phyloP scores from a whole-genome alignment of 2,888 invertebrate genomes.

The Sinopyrophorus schimmeli region DNA sequence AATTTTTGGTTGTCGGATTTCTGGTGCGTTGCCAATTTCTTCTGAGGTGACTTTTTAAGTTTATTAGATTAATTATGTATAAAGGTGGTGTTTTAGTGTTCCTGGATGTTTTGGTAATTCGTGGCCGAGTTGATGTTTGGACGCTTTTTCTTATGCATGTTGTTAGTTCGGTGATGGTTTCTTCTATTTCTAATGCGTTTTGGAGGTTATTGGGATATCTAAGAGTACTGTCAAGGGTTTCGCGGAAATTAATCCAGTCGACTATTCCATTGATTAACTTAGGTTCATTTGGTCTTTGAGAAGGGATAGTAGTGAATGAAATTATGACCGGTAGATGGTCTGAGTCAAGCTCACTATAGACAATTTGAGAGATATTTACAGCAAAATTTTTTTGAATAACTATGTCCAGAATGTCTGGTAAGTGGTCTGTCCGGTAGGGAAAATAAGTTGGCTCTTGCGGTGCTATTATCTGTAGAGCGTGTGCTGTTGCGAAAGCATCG shows the following conservation, averaged over 20 bases:
- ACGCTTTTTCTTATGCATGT: background rate
- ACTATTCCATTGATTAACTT: slow-evolving; percentile 1
- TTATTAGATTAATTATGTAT: slow-evolving; percentile 5
- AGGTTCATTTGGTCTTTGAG: background rate
- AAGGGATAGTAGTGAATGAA: background rate
- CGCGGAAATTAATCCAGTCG: background rate
- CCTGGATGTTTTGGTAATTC: background rate
- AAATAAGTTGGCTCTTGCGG: background rate
- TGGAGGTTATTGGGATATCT: background rate
- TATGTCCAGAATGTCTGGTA: background rate
- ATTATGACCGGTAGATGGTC: background rate
- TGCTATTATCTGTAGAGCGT: background rate
- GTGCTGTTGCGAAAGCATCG: background rate
- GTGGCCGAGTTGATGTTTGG: slow-evolving; percentile 2
- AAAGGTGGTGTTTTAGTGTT: slow-evolving; percentile 1
- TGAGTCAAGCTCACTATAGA: background rate
- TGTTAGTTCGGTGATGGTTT: background rate
- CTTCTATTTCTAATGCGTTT: background rate
- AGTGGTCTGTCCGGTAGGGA: background rate
- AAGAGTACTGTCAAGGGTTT: background rate
- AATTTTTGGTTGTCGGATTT: slow-evolving; percentile 1
- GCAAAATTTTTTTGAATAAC: slow-evolving; percentile 1
- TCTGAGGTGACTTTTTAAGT: slow-evolving; percentile 5
- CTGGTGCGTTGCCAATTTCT: slow-evolving; percentile 8
- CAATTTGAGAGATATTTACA: background rate